Base-by-base conservation (phyloP, 2,797 vertebrate genomes). In the Gymnothorax javanicus region DNA sequence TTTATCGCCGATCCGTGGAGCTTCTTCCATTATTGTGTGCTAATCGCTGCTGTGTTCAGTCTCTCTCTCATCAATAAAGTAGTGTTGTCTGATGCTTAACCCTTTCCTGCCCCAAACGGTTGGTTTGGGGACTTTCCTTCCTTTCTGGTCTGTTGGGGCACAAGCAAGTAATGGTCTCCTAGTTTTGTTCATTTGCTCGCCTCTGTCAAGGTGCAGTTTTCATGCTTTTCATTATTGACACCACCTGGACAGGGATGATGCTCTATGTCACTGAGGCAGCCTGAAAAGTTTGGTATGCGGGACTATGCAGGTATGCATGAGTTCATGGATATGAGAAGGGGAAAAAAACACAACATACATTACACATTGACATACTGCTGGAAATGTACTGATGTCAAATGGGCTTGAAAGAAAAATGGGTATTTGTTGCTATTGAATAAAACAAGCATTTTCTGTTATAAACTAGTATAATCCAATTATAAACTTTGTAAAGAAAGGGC, bases 61-160 rank as follows among this genome's bases (percentile, higher is more conserved):
- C 75, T 23, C 27, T 15, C 90, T 92, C 93, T 93, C 93, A 91
- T 93, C 92, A 92, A 93, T 43, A 92, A 91, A 91, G 91, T 90
- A 90, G 90, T 91, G 92, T 93, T 86, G 92, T 93, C 91, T 86
- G 87, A 82, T 94, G 90, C 91, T 89, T 92, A 92, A 3, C 56
- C 17, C 12, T 52, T 7, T 54, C 43, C 43, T 69, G 86, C 2
- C 52, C 89, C 85, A 83, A 90, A 87, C 84, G 90, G 90, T 87
- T 91, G 90, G 89, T 91, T 90, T 91, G 87, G 89, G 91, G 90
- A 92, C 85, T 81, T 15, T 86, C 54, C 82, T 86, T 83, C 86
- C 86, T 86, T 69, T 58, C 62, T 89, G 84, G 50, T 33, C 33
- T 59, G 82, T 20, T 12, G 20, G 62, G 20, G 75, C 43, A 79